Evolutionary conservation across 1,140 invertebrate genomes (phyloP), one percentile per base, ranked within the genome.

Genomic region (Drosophila burlai): DNA sequence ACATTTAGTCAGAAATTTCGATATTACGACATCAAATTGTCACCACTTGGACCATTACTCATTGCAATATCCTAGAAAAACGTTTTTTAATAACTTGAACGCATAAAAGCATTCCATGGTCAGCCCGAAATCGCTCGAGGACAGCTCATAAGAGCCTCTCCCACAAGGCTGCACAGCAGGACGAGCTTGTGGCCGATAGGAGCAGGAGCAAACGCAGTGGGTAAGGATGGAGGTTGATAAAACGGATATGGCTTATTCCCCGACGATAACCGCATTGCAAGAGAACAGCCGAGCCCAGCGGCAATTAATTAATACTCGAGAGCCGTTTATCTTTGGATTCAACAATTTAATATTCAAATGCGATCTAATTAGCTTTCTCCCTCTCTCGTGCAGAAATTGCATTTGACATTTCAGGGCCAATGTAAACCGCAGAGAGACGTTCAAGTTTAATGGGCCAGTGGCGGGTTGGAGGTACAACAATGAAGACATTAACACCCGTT

Each of bases 81-180:
- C 21, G 24, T n/a, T 36, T 31, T 18, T 34, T 47, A 46, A 63
- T 55, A 47, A 47, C 34, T 26, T 16, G 31, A 29, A 34, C 57
- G 40, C 57, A 74, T 74, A 75, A 74, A 47, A 75, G 72, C 58
- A 54, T 74, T 63, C 42, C 72, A 63, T 74, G 69, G 58, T 55
- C 72, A 75, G 43, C 34, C 49, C 31, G 26, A 63, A 74, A 74
- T 42, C 36, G 59, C 69, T 59, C 55, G 55, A 72, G 65, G 66
- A 47, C 69, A 55, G 29, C 68, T 61, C 71, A 46, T 73, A 52
- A 61, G 52, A 73, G 40, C 69, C 63, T 34, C 34, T 5, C 46
- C 31, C 31, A 73, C 69, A 72, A 73, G 67, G 54, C 54, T 52
- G 46, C 46, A 38, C 31, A 68, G 18, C 67, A 47, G 67, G 34